Evolutionary conservation across 2,113 vertebrate species (phyloP).

Genomic region (Zosterops hypoxanthus): DNA sequence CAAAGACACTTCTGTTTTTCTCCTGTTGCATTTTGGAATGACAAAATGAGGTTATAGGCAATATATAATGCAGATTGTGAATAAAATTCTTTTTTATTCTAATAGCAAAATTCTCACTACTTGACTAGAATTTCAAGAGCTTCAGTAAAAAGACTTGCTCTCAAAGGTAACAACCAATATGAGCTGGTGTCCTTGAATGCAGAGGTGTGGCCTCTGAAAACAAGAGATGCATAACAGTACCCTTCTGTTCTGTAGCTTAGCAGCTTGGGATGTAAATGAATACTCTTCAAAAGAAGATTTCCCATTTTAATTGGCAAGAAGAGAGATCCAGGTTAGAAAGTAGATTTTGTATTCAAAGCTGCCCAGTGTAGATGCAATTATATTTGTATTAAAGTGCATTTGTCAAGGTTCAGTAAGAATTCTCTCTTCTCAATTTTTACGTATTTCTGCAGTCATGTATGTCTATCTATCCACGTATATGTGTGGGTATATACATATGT

Average conservation of each 20-base stretch:
- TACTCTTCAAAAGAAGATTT: conserved; percentile 23
- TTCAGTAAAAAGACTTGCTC: background rate
- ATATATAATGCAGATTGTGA: background rate
- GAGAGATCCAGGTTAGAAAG: background rate
- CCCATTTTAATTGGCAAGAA: background rate
- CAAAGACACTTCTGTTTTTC: background rate
- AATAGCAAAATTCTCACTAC: background rate
- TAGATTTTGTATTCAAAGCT: background rate
- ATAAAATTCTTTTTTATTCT: background rate
- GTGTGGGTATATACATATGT: background rate
- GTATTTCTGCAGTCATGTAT: background rate
- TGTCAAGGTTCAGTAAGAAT: background rate
- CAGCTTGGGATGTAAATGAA: background rate
- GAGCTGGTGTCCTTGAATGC: background rate
- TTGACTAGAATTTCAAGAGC: background rate
- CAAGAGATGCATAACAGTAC: background rate
- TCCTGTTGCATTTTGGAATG: background rate
- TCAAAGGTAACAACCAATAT: background rate
- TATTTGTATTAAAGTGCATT: background rate
- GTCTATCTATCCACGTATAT: background rate
- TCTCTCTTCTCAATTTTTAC: background rate
- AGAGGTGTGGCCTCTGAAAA: background rate
- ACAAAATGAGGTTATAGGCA: background rate
- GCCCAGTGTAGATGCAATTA: background rate
- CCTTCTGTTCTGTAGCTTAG: conserved; percentile 11